A percentile compares a stretch with the other conserved stretches of the same genome.
Evolutionary conservation across 2,888 invertebrate species (phyloP).

Genomic region (Lottia scabra): DNA sequence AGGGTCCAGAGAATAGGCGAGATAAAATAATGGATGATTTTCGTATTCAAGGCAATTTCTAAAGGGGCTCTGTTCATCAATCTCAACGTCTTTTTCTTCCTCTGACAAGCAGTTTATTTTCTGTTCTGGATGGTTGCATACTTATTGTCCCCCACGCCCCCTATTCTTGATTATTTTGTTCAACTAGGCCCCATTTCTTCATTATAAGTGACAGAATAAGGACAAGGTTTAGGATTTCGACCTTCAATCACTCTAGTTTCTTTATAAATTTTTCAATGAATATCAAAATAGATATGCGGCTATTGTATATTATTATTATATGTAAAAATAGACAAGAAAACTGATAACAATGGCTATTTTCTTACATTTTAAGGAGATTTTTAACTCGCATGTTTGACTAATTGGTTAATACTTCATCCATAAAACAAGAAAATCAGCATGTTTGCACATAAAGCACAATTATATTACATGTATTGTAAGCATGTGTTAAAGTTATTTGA

Average conservation of each 20-base stretch:
- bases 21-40: background rate
- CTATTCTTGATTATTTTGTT: background rate
- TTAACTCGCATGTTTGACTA: no score
- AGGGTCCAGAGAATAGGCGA: background rate
- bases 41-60: background rate
- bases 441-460: no score
- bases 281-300: no score
- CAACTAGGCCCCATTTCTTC: background rate
- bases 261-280: no score
- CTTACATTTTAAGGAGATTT: no score
- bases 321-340: no score
- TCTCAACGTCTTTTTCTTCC: background rate
- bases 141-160: background rate
- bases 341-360: no score
- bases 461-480: no score
- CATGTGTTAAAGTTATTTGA: no score
- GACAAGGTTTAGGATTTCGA: background rate
- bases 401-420: no score
- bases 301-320: no score
- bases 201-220: background rate
- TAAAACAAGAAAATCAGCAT: no score
- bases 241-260: background rate
- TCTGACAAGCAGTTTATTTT: conserved; percentile 4
- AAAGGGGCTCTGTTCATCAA: conserved; percentile 3
- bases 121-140: background rate